phyloP scores from a whole-genome alignment of 2,113 vertebrate species.

The Piliocolobus tephrosceles region DNA sequence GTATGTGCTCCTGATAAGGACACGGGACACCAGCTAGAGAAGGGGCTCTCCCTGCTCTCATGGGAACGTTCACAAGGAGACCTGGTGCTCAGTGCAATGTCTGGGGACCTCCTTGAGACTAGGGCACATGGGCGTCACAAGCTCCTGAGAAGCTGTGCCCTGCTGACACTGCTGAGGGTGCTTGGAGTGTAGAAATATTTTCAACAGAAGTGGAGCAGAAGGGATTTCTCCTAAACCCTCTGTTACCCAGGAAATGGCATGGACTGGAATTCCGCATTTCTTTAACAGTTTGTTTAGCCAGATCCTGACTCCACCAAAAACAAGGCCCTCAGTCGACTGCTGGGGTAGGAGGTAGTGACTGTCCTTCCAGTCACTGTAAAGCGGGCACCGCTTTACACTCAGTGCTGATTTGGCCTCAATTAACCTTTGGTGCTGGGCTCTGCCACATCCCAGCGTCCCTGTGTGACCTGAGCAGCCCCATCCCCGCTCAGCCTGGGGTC shows the following conservation, averaged over 20 bases:
- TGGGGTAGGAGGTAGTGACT: background rate
- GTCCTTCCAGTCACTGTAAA: background rate
- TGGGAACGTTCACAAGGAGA: rapidly evolving
- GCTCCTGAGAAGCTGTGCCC: background rate
- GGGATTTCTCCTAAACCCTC: too few relatives aligned
- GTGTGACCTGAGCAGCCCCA: background rate
- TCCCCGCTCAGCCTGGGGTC: background rate
- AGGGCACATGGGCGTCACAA: rapidly evolving
- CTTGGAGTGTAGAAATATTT: rapidly evolving
- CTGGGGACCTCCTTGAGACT: background rate
- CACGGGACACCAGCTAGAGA: rapidly evolving
- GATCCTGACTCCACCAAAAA: background rate
- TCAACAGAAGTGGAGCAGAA: background rate
- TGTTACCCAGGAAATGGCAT: rapidly evolving
- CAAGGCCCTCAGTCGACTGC: background rate
- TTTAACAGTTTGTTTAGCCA: too few relatives aligned
- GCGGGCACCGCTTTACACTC: rapidly evolving
- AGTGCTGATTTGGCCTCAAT: background rate
- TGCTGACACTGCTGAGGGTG: rapidly evolving
- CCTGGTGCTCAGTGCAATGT: rapidly evolving
- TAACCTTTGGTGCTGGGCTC: background rate
- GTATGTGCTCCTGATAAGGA: rapidly evolving
- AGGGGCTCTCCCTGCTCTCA: background rate
- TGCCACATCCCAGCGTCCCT: too few relatives aligned
- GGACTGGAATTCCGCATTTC: rapidly evolving